Evolutionary conservation across 1,140 invertebrate species (phyloP).

Genomic region (Leptonema lineaticorne): DNA sequence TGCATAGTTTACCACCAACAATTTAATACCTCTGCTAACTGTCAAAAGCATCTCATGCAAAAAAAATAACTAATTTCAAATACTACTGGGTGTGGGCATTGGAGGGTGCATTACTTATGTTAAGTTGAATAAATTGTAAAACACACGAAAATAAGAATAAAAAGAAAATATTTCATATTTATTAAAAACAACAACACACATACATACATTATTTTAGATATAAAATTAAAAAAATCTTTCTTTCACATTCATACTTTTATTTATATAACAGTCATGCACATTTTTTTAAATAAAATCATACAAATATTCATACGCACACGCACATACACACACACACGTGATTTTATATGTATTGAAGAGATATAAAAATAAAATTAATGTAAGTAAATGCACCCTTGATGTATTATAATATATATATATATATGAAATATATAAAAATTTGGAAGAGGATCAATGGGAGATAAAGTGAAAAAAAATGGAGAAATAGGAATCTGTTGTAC

Average conservation of each 20-base stretch:
- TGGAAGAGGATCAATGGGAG: too few relatives aligned
- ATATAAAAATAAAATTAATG: not conserved
- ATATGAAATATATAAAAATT: not conserved
- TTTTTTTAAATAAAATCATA: too few relatives aligned
- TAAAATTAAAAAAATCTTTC: too few relatives aligned
- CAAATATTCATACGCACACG: not conserved
- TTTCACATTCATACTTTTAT: too few relatives aligned
- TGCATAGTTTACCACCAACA: conserved; percentile 21
- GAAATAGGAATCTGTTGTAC: conserved; percentile 42
- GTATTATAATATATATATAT: not conserved
- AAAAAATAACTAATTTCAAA: conserved; percentile 13
- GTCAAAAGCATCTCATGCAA: conserved; percentile 38
- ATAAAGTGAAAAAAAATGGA: too few relatives aligned
- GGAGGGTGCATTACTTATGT: conserved; percentile 19
- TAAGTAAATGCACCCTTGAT: conserved; percentile 28
- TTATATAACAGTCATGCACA: too few relatives aligned
- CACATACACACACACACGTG: not conserved
- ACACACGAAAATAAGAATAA: not conserved
- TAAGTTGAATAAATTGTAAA: not conserved
- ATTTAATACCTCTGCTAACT: conserved; percentile 24
- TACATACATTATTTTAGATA: too few relatives aligned
- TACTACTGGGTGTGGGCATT: conserved; percentile 3
- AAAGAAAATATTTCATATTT: not conserved
- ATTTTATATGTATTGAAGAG: not conserved
- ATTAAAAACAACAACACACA: too few relatives aligned